Base-by-base conservation (phyloP, 2,888 invertebrate species). In the Heliconius charithonia region DNA sequence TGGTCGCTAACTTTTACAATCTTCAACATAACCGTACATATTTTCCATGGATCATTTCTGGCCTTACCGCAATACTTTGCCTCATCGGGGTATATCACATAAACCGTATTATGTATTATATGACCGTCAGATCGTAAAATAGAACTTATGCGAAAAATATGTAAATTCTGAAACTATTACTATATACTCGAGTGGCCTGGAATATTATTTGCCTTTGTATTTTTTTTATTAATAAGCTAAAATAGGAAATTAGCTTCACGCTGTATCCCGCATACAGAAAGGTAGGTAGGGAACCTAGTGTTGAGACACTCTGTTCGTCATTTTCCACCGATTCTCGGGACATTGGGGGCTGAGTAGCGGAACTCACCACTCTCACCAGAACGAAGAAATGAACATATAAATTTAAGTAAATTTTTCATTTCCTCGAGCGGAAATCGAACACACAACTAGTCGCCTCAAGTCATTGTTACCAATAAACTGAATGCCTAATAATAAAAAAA, bases 31-130 rank as follows among this genome's bases (percentile, higher is more conserved):
- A 67, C 81, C 78, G 81, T 81, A 83, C 85, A 85, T 89, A 87
- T 87, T 89, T 89, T 90, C 89, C 90, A 90, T 88, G 87, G 87
- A 86, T 86, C 87, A 88, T 89, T 87, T 86, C 84, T 83, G 82
- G 84, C 83, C 83, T 71, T 76, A 77, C 63, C 77, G 82, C 76
- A 73, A 73, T 80, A 78, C 80, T 76, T 75, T 37, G 73, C 73
- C 75, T 79, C 80, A 79, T 79, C 75, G 79, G 79, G 83, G 81
- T 83, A 83, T 82, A 88, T 86, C 89, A 87, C 88, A 81, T 89
- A 89, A 89, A 89, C 87, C 90, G 89, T 88, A 90, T 88, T 88
- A 86, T 84, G 81, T 82, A 86, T 78, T 88, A 91, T 89, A 84
- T 83, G 88, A 88, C 88, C 88, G 88, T 86, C 87, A 83, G 86